Percentiles rank a stretch among this genome's conserved stretches.
Evolutionary conservation across 2,888 invertebrate species (phyloP).

Genomic region (Cephus nigrinus): DNA sequence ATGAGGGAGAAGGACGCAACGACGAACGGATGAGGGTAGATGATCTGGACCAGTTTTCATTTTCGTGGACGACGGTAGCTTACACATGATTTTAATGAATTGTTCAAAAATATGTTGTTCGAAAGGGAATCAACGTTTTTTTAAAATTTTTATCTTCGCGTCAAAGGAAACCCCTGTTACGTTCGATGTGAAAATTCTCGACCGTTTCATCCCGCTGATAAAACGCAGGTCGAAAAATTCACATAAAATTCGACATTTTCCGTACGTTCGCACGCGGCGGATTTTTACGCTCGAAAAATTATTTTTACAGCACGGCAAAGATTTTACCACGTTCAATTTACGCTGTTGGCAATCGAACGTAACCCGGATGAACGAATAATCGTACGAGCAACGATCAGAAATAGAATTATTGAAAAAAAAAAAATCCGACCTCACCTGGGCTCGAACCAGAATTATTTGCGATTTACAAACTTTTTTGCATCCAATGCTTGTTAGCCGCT

Average conservation of each 20-base stretch:
- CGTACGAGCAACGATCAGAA: background rate
- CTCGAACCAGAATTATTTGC: background rate
- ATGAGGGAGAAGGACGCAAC: background rate
- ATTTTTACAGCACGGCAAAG: background rate
- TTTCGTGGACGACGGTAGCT: background rate
- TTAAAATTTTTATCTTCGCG: background rate
- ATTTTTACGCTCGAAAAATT: background rate
- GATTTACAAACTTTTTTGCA: background rate
- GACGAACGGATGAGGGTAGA: background rate
- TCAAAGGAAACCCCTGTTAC: background rate
- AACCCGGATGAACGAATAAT: background rate
- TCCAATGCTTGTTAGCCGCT: background rate
- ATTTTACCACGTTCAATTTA: background rate
- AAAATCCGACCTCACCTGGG: background rate
- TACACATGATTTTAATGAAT: background rate
- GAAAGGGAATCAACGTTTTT: background rate
- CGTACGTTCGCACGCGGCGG: background rate
- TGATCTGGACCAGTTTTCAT: background rate
- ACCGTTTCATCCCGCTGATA: background rate
- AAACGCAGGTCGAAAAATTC: background rate
- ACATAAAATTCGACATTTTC: background rate
- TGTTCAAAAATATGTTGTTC: background rate
- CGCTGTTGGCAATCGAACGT: background rate
- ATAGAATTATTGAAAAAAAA: background rate
- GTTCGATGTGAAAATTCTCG: background rate